Conservation (phyloP, 2,797 vertebrate species). For the Cyprinodon diabolis region DNA sequence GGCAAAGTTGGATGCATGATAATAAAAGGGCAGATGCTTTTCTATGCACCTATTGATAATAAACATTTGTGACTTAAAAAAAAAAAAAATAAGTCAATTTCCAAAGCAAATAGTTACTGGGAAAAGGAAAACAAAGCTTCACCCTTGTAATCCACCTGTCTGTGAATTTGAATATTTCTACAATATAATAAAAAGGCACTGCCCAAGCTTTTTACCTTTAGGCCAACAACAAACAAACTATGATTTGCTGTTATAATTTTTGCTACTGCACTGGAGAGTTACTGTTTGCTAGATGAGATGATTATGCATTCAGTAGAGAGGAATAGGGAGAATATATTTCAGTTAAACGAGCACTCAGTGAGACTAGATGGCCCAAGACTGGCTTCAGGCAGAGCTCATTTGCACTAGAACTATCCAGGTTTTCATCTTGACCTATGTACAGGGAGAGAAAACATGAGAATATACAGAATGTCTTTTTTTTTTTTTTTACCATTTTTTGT, state of each 20-base stretch:
- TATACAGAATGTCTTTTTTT: neutral
- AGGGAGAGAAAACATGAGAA: neutral
- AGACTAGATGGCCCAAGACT: slow-evolving; percentile 5
- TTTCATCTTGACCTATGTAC: slow-evolving; percentile 4
- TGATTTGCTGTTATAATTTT: slow-evolving; percentile 13
- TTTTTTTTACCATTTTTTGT: neutral
- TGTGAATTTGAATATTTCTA: slow-evolving; percentile 20
- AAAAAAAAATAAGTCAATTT: slow-evolving; percentile 5
- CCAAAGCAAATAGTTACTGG: slow-evolving; percentile 19
- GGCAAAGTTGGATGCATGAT: slow-evolving; percentile 65
- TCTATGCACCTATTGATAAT: slow-evolving; percentile 37
- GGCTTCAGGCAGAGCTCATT: slow-evolving; percentile 28
- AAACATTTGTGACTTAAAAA: slow-evolving; percentile 52
- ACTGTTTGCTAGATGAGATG: slow-evolving; percentile 13
- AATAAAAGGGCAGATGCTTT: slow-evolving; percentile 59
- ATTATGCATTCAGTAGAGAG: slow-evolving; percentile 21
- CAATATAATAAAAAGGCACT: neutral
- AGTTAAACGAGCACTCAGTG: slow-evolving; percentile 13
- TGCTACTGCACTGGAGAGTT: slow-evolving; percentile 12
- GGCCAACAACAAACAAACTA: neutral
- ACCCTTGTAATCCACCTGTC: slow-evolving; percentile 33
- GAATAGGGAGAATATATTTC: slow-evolving; percentile 30
- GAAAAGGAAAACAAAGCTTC: slow-evolving; percentile 17
- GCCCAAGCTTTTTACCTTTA: neutral
- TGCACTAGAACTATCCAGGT: slow-evolving; percentile 11